phyloP scores from a whole-genome alignment of 2,113 vertebrate species.

The Sapajus apella region DNA sequence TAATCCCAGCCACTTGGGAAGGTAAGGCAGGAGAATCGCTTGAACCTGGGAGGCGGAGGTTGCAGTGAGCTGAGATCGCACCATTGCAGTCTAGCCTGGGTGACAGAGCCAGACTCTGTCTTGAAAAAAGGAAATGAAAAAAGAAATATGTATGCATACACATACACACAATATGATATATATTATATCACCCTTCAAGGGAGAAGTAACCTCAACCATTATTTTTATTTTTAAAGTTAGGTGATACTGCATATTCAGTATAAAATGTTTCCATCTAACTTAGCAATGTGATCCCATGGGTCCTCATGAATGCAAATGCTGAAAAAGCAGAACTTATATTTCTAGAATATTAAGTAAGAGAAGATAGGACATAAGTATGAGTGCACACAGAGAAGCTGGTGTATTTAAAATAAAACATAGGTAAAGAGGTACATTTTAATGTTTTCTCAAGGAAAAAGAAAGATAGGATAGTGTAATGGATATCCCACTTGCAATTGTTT shows the following conservation, averaged over 20 bases:
- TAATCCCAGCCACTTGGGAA: too few species aligned
- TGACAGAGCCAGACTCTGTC: too few species aligned
- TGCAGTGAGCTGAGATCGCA: too few species aligned
- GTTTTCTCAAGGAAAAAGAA: not conserved
- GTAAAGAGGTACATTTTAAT: not conserved
- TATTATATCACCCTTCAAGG: not conserved
- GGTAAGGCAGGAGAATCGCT: too few species aligned
- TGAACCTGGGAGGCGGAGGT: too few species aligned
- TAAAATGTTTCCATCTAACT: not conserved
- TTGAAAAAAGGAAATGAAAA: too few species aligned
- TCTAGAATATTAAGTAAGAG: not conserved
- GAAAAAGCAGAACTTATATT: not conserved
- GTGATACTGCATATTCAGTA: not conserved
- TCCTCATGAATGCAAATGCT: not conserved
- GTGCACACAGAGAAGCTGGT: not conserved
- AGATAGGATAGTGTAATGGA: not conserved
- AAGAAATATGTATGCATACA: too few species aligned
- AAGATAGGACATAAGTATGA: not conserved
- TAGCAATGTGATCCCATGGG: not conserved
- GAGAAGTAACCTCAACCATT: not conserved
- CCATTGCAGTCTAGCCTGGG: too few species aligned
- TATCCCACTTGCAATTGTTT: not conserved
- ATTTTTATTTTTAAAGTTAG: constrained; percentile 49
- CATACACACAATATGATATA: too few species aligned
- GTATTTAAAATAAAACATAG: constrained; percentile 9